Percentiles rank a stretch among this genome's conserved stretches.
These are phyloP conservation scores for Hipparchia semele DNA, from an alignment of 2,888 invertebrate species.

Conservation along the genomic window DNA sequence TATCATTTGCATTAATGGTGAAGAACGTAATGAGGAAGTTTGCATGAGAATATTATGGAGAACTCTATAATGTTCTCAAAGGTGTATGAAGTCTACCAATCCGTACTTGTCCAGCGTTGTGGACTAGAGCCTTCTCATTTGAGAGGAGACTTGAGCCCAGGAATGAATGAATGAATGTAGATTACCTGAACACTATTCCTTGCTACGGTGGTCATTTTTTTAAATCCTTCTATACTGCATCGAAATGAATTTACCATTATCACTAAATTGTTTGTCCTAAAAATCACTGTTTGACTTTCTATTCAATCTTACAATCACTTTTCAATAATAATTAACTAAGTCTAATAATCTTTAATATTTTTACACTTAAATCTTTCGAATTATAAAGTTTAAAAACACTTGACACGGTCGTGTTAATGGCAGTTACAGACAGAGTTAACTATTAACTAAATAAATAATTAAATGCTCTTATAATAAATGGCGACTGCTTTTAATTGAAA, in stretches of 20 bases:
- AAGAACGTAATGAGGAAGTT: too few species aligned
- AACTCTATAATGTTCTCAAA: too few species aligned
- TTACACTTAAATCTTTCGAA: neutral
- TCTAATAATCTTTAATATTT: neutral
- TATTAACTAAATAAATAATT: neutral
- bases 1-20: too few species aligned
- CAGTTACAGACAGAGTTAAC: neutral
- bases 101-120: too few species aligned
- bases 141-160: too few species aligned
- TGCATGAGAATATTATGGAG: too few species aligned
- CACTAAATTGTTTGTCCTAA: neutral
- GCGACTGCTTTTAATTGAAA: neutral
- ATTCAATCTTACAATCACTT: neutral
- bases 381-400: neutral
- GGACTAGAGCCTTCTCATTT: too few species aligned
- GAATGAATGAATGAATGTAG: neutral
- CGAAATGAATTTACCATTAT: slow-evolving; percentile 12
- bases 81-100: too few species aligned
- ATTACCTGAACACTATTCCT: slow-evolving; percentile 13
- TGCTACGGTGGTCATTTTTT: slow-evolving; percentile 5
- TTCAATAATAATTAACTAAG: neutral
- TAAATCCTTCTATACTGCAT: slow-evolving; percentile 9
- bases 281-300: neutral
- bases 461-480: neutral
- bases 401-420: neutral